phyloP scores from a whole-genome alignment of 2,113 vertebrate genomes.

The Hemibagrus wyckioides region DNA sequence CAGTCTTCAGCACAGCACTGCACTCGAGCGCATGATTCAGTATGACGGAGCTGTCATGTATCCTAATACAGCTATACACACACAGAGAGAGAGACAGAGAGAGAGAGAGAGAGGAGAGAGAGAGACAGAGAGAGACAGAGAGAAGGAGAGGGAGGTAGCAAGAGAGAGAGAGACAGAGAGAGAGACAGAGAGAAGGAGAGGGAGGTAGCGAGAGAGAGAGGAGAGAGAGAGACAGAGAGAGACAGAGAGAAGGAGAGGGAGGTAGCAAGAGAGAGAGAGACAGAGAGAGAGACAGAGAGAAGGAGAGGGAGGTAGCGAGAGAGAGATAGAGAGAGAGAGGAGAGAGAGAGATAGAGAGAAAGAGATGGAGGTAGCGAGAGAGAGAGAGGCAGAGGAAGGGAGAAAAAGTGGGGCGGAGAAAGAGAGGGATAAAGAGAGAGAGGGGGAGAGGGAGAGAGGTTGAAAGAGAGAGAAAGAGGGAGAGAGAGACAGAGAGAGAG shows the following conservation, averaged over 20 bases:
- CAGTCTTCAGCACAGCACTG: conserved; percentile 83
- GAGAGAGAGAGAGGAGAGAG: conserved; percentile 21
- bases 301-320: neutral
- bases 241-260: neutral
- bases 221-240: too few relatives aligned
- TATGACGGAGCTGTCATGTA: conserved; percentile 84
- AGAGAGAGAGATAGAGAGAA: neutral
- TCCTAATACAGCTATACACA: conserved; percentile 96
- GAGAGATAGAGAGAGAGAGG: too few relatives aligned
- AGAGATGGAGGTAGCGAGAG: too few relatives aligned
- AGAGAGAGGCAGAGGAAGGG: neutral
- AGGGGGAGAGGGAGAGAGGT: neutral
- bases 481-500: too few relatives aligned
- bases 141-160: neutral
- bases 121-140: neutral
- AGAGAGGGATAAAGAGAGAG: neutral
- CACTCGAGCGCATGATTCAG: conserved; percentile 89
- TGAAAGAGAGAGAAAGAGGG: too few relatives aligned
- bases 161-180: neutral
- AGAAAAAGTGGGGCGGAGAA: neutral
- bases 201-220: too few relatives aligned
- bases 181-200: too few relatives aligned
- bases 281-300: neutral
- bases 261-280: conserved; percentile 14
- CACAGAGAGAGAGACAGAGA: conserved; percentile 55